Evolutionary conservation across 37 sponge, comb jelly and placozoan genomes (phyloP).

Genomic region (Mnemiopsis leidyi): DNA sequence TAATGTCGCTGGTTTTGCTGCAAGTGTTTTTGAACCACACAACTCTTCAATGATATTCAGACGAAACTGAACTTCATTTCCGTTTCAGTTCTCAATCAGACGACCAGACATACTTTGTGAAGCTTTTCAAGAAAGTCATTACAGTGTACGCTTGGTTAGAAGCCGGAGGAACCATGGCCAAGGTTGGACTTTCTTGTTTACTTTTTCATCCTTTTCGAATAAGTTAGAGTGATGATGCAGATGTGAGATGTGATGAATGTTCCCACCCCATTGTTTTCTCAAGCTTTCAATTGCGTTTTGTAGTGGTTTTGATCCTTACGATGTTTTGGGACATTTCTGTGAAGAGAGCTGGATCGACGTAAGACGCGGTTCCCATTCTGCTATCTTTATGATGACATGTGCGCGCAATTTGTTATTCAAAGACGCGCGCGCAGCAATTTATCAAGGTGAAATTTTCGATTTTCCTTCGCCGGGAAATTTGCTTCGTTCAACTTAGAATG

Average conservation of each 20-base stretch:
- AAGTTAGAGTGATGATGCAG: too few relatives aligned
- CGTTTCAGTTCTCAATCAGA: constrained; percentile 48
- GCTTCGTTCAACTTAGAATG: background rate
- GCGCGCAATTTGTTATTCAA: background rate
- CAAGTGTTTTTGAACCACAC: too few relatives aligned
- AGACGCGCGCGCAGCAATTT: background rate
- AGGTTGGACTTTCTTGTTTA: too few relatives aligned
- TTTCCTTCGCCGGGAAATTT: background rate
- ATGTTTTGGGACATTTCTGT: background rate
- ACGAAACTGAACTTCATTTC: too few relatives aligned
- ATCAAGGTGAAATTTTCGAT: too few relatives aligned
- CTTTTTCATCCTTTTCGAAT: too few relatives aligned
- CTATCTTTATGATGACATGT: background rate
- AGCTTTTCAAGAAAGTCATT: constrained; percentile 34
- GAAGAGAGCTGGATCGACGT: background rate
- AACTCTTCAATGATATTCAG: too few relatives aligned
- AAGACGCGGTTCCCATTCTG: background rate
- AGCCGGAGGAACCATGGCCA: constrained; percentile 5
- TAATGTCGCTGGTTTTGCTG: too few relatives aligned
- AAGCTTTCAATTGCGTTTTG: too few relatives aligned
- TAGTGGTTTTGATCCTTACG: too few relatives aligned
- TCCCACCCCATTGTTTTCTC: too few relatives aligned
- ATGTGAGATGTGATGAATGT: too few relatives aligned
- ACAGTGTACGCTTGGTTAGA: constrained; percentile 52
- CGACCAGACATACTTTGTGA: constrained; percentile 40